Percentiles rank a stretch among this genome's conserved stretches.
These are phyloP conservation scores for Porites evermanni DNA, from an alignment of 92 coral and sea anemone genomes.

Conservation along the genomic window DNA sequence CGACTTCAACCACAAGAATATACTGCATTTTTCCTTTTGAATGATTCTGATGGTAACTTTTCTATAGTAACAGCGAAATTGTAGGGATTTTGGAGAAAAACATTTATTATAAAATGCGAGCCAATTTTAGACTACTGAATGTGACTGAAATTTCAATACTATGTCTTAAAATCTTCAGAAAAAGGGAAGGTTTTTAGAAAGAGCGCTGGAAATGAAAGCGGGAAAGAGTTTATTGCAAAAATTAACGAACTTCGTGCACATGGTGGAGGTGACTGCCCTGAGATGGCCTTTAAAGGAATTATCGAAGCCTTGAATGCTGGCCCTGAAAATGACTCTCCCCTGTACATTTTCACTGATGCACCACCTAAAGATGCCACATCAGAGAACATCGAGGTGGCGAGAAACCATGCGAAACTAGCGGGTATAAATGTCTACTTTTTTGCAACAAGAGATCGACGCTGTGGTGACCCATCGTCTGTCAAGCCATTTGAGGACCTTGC, in stretches of 20 bases:
- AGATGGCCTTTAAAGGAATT: constrained; percentile 81
- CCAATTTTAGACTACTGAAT: background rate
- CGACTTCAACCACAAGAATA: too few species aligned
- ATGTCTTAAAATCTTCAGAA: background rate
- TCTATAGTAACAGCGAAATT: background rate
- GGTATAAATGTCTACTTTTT: constrained; percentile 71
- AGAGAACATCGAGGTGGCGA: constrained; percentile 32
- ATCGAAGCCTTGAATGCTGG: constrained; percentile 49
- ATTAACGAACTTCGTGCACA: constrained; percentile 53
- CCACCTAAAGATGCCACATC: constrained; percentile 71
- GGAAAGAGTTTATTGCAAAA: constrained; percentile 44
- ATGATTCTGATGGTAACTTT: background rate
- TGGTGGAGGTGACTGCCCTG: constrained; percentile 83
- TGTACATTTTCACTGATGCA: constrained; percentile 90
- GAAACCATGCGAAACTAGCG: constrained; percentile 19
- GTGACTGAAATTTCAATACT: background rate
- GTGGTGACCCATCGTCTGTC: background rate
- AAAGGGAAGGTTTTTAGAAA: background rate
- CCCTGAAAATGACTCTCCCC: constrained; percentile 72
- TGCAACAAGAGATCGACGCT: constrained; percentile 25
- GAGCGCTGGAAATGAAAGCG: background rate
- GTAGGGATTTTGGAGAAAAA: background rate
- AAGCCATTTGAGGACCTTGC: constrained; percentile 63
- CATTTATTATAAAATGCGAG: constrained; percentile 28
- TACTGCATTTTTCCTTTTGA: background rate